Percentiles rank a stretch among this genome's conserved stretches.
Evolutionary conservation across 2,113 vertebrate genomes (phyloP).

Genomic region (Silurus meridionalis): DNA sequence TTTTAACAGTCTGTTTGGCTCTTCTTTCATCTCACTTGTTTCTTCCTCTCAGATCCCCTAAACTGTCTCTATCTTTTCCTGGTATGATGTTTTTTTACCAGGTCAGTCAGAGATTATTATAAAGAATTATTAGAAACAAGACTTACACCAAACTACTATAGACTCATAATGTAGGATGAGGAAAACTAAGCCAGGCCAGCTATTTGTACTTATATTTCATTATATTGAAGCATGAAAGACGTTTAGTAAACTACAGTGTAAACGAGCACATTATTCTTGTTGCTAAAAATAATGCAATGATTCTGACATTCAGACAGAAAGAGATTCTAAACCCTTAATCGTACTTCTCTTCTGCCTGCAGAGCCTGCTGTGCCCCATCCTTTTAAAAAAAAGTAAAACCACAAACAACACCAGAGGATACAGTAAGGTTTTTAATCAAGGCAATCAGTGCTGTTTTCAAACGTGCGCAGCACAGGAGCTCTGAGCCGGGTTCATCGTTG

Average conservation of each 20-base stretch:
- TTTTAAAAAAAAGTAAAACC: conserved; percentile 60
- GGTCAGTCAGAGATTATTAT: not conserved
- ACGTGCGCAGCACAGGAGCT: conserved; percentile 87
- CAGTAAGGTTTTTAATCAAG: conserved; percentile 95
- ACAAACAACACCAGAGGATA: conserved; percentile 91
- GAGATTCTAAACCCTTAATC: conserved; percentile 2
- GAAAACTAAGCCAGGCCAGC: not conserved
- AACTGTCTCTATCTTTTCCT: not conserved
- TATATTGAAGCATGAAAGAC: not conserved
- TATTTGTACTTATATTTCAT: not conserved
- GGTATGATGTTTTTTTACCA: conserved; percentile 6
- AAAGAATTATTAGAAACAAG: not conserved
- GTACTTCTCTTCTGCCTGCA: not conserved
- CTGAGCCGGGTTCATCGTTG: conserved; percentile 92
- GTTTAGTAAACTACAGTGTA: not conserved
- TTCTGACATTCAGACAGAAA: not conserved
- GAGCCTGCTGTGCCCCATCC: conserved; percentile 31
- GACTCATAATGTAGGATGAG: not conserved
- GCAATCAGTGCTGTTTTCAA: conserved; percentile 99
- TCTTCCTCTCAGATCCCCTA: conserved; percentile 46
- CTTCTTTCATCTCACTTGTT: conserved; percentile 35
- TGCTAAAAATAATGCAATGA: not conserved
- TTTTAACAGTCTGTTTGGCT: conserved; percentile 40
- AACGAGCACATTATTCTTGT: too few species aligned
- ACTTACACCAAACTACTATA: not conserved